A percentile compares a stretch with the other conserved stretches of the same genome.
These are phyloP conservation scores for Torymus auratus DNA, from an alignment of 2,888 invertebrate genomes.

Conservation along the genomic window DNA sequence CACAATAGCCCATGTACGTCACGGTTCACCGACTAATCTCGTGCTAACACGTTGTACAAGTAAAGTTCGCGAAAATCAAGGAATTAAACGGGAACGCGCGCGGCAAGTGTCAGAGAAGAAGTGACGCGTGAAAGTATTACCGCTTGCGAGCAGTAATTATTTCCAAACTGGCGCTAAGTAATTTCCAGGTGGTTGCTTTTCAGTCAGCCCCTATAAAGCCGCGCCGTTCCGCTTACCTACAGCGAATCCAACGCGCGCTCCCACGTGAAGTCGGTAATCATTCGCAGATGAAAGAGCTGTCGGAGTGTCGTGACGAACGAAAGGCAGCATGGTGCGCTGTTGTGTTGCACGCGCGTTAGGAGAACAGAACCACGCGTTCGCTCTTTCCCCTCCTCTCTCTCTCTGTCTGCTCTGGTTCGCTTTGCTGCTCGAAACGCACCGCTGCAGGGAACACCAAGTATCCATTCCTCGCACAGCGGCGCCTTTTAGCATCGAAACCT, in stretches of 20 bases:
- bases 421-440: constrained; percentile 64
- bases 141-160: constrained; percentile 68
- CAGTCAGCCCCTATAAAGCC: constrained; percentile 27
- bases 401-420: constrained; percentile 63
- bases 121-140: constrained; percentile 24
- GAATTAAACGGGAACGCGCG: too few species aligned
- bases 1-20: too few species aligned
- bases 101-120: too few species aligned
- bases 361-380: constrained; percentile 60
- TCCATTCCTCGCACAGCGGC: constrained; percentile 60
- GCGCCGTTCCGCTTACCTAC: too few species aligned
- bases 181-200: constrained; percentile 65
- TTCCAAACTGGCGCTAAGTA: constrained; percentile 66
- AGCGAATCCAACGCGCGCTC: too few species aligned
- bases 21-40: too few species aligned
- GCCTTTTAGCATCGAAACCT: constrained; percentile 60
- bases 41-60: too few species aligned
- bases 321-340: constrained; percentile 14
- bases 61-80: too few species aligned
- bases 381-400: neutral
- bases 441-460: constrained; percentile 2
- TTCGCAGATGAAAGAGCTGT: constrained; percentile 76
- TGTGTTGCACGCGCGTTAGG: constrained; percentile 57
- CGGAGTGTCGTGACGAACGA: constrained; percentile 70
- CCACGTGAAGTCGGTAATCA: constrained; percentile 71